These are phyloP conservation scores for Scolopax mira DNA, from an alignment of 2,113 vertebrate genomes.

Conservation along the genomic window DNA sequence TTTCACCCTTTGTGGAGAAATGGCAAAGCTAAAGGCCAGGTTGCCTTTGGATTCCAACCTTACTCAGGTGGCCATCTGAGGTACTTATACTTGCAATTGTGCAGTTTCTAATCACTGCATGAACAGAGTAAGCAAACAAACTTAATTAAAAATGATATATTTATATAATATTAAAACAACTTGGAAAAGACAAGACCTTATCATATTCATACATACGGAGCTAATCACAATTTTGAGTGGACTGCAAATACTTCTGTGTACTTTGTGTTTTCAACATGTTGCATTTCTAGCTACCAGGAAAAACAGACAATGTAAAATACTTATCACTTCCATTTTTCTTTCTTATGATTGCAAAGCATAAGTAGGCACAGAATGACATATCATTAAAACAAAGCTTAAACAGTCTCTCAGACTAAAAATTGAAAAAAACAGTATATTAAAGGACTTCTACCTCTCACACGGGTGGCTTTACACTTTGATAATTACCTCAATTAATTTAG, in stretches of 20 bases:
- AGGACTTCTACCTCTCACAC: not conserved
- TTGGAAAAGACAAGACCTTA: not conserved
- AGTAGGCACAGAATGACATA: not conserved
- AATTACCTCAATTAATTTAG: not conserved
- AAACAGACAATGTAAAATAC: not conserved
- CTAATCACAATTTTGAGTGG: not conserved
- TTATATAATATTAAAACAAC: not conserved
- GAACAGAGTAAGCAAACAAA: not conserved
- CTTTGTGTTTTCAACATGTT: not conserved
- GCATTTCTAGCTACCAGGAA: not conserved
- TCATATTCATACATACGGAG: not conserved
- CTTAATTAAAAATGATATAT: not conserved
- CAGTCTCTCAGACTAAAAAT: not conserved
- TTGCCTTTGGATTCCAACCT: not conserved
- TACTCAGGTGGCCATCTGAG: not conserved
- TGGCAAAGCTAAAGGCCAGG: not conserved
- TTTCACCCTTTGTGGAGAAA: not conserved
- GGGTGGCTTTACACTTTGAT: not conserved
- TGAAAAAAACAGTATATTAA: not conserved
- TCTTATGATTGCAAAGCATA: not conserved
- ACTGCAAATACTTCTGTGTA: not conserved
- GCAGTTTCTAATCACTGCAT: not conserved
- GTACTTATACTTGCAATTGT: not conserved
- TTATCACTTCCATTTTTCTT: not conserved
- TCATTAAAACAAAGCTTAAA: not conserved